Evolutionary conservation across 30 jellyfish, hydroid and myxozoan genomes (phyloP), one percentile per base, ranked within the genome.

Genomic region (Nemopilema nomurai): DNA sequence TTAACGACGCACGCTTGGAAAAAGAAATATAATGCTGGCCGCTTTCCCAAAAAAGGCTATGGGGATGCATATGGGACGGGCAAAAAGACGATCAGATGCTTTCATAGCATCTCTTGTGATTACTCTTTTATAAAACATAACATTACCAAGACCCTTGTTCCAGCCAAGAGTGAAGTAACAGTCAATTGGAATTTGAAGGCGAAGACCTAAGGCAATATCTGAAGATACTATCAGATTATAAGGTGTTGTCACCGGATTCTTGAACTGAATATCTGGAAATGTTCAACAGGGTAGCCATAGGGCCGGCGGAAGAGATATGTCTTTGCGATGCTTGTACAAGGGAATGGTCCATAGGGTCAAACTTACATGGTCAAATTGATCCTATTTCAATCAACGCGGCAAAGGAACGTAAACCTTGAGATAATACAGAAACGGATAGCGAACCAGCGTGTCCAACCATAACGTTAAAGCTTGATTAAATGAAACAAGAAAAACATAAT

Each of bases 121-220:
- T n/a, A n/a, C n/a, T n/a, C n/a, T n/a, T n/a, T n/a, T n/a, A n/a
- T n/a, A n/a, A n/a, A n/a, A n/a, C n/a, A n/a, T 41, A 67, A 67
- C 21, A 16, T 21, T 49, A 16, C 28, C 21, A 18, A 30, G n/a
- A 18, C 83, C 51, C 83, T 73, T 73, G 83, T 73, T 8, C 83
- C 83, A 73, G 83, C 69, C 83, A 73, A 73, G 83, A 73, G 83
- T 16, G 1, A 67, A 64, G 8, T 6, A 67, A 23, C n/a, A 66
- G 7, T 33, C 18, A 66, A 33, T n/a, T 41, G 6, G 57, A 13
- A 41, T 41, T n/a, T n/a, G n/a, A n/a, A n/a, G n/a, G n/a, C n/a
- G n/a, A n/a, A n/a, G n/a, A n/a, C n/a, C n/a, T n/a, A n/a, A n/a
- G n/a, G n/a, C n/a, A n/a, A n/a, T n/a, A n/a, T n/a, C n/a, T n/a